Conservation (phyloP, 2,797 vertebrate species). For the Danio kyathit region DNA sequence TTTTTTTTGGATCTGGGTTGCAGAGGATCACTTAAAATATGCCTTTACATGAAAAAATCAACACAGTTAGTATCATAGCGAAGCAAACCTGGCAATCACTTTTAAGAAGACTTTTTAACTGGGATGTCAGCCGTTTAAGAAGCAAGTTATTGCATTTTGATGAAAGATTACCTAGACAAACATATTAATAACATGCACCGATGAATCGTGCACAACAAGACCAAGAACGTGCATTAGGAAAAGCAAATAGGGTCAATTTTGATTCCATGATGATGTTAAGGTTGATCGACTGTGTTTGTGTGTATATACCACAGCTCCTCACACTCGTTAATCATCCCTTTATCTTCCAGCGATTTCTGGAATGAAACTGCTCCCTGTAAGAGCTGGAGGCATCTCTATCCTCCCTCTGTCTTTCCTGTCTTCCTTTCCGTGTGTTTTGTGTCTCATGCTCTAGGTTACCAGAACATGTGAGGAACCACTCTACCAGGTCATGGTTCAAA, state of each 20-base stretch:
- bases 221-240: neutral
- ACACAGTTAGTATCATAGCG: neutral
- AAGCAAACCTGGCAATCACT: neutral
- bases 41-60: too few relatives aligned
- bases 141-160: constrained; percentile 8
- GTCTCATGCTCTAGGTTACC: constrained; percentile 12
- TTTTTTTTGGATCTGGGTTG: too few relatives aligned
- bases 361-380: constrained; percentile 52
- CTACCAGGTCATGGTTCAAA: constrained; percentile 31
- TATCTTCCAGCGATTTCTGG: constrained; percentile 48
- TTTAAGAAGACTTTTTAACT: neutral
- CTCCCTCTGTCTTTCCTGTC: constrained; percentile 25
- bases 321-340: constrained; percentile 39
- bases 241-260: constrained; percentile 21
- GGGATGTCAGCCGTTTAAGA: neutral
- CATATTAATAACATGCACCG: constrained; percentile 30
- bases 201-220: neutral
- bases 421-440: constrained; percentile 13
- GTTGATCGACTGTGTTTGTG: constrained; percentile 15
- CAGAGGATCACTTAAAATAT: too few relatives aligned
- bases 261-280: constrained; percentile 9
- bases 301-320: constrained; percentile 21
- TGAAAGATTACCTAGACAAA: constrained; percentile 26
- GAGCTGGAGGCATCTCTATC: constrained; percentile 8
- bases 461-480: constrained; percentile 43